Percentiles rank a stretch among this genome's conserved stretches.
Evolutionary conservation across 1,140 invertebrate genomes (phyloP).

Genomic region (Drosophila equinoxialis): DNA sequence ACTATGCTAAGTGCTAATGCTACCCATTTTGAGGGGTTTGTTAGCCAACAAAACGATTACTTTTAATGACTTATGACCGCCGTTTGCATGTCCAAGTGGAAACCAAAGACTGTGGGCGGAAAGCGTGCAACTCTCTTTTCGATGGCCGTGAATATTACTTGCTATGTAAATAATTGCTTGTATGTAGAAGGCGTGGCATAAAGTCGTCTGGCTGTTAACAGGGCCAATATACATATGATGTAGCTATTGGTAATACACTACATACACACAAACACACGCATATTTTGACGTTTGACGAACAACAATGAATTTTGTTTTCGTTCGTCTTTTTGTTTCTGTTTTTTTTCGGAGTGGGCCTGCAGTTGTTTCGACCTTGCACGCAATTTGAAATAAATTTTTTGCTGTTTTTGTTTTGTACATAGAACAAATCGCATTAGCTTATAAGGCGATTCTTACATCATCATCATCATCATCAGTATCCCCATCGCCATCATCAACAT

Average conservation of each 20-base stretch:
- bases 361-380: conserved; percentile 65
- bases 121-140: conserved; percentile 51
- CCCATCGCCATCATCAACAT: neutral
- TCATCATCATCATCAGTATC: conserved; percentile 49
- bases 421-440: conserved; percentile 28
- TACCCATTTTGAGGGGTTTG: conserved; percentile 73
- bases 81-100: conserved; percentile 63
- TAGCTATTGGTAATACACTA: conserved; percentile 40
- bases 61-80: conserved; percentile 79
- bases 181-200: conserved; percentile 23
- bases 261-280: neutral
- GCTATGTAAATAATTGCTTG: conserved; percentile 54
- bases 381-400: conserved; percentile 34
- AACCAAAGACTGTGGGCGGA: conserved; percentile 13
- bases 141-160: conserved; percentile 66
- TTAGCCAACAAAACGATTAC: conserved; percentile 79
- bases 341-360: conserved; percentile 13
- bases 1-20: conserved; percentile 70
- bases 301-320: conserved; percentile 1
- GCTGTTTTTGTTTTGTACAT: conserved; percentile 28
- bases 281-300: conserved; percentile 11
- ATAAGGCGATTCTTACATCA: conserved; percentile 66
- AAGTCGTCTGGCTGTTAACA: conserved; percentile 49
- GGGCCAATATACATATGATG: conserved; percentile 40
- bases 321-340: neutral